Evolutionary conservation across 2,888 invertebrate species (phyloP).

Genomic region (Zygaena filipendulae): DNA sequence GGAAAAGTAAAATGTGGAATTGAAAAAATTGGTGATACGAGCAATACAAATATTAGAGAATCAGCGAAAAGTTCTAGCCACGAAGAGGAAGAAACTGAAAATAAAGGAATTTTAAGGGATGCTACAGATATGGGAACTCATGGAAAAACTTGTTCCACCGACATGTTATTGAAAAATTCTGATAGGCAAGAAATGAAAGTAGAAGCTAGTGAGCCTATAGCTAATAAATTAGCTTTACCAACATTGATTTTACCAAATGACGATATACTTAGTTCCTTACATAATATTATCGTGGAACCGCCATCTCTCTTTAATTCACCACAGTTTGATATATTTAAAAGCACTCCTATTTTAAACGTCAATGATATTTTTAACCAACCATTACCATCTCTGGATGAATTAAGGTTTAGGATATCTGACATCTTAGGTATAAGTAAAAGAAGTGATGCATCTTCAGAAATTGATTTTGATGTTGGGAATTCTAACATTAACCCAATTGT

Average conservation of each 20-base stretch:
- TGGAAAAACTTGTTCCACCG: background rate
- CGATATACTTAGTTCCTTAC: slow-evolving; percentile 3
- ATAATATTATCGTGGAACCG: background rate
- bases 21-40: background rate
- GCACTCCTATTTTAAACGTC: slow-evolving; percentile 1
- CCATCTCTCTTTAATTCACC: background rate
- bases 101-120: no score
- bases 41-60: slow-evolving; percentile 3
- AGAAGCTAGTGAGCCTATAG: slow-evolving; percentile 30
- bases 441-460: slow-evolving; percentile 14
- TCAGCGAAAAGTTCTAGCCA: background rate
- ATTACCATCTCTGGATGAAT: slow-evolving; percentile 25
- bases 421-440: slow-evolving; percentile 22
- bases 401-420: slow-evolving; percentile 22
- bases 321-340: background rate
- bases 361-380: slow-evolving; percentile 20
- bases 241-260: slow-evolving; percentile 1
- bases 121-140: background rate
- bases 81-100: background rate
- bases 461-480: slow-evolving; percentile 17
- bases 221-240: slow-evolving; percentile 17
- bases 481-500: slow-evolving; percentile 15
- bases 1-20: slow-evolving; percentile 9
- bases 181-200: slow-evolving; percentile 24
- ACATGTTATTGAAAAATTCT: slow-evolving; percentile 1